These are phyloP conservation scores for Scleropages formosus DNA, from an alignment of 2,797 vertebrate species.

Conservation along the genomic window DNA sequence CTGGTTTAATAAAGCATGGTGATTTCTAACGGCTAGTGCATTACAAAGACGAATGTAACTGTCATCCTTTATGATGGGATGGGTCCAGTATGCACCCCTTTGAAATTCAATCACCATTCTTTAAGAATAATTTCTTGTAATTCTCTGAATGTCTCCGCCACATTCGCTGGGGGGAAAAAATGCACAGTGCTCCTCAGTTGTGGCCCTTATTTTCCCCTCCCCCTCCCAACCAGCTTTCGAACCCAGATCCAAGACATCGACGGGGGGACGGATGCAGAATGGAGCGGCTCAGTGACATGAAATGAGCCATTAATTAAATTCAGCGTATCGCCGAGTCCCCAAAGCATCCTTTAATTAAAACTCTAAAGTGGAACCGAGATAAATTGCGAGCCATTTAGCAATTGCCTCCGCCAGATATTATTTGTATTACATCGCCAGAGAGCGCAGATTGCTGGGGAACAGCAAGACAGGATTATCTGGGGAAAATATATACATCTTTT, in stretches of 20 bases:
- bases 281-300: not conserved
- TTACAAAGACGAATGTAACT: no score
- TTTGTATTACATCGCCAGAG: not conserved
- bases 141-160: not conserved
- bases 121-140: no score
- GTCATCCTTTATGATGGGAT: no score
- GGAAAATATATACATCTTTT: no score
- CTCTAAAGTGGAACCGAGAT: not conserved
- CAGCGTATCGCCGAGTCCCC: conserved; percentile 10
- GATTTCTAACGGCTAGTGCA: no score
- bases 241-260: not conserved
- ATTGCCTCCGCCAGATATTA: not conserved
- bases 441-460: conserved; percentile 30
- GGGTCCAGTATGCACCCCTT: no score
- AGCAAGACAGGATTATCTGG: conserved; percentile 16
- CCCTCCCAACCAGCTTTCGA: not conserved
- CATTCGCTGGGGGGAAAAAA: not conserved
- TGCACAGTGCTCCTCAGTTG: not conserved
- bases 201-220: not conserved
- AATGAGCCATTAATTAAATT: conserved; percentile 25
- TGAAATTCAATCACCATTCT: no score
- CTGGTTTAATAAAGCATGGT: no score
- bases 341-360: conserved; percentile 24
- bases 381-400: not conserved
- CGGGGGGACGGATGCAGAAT: not conserved